Conservation (phyloP, 2,113 vertebrate species). For the Ivindomyrus marchei region DNA sequence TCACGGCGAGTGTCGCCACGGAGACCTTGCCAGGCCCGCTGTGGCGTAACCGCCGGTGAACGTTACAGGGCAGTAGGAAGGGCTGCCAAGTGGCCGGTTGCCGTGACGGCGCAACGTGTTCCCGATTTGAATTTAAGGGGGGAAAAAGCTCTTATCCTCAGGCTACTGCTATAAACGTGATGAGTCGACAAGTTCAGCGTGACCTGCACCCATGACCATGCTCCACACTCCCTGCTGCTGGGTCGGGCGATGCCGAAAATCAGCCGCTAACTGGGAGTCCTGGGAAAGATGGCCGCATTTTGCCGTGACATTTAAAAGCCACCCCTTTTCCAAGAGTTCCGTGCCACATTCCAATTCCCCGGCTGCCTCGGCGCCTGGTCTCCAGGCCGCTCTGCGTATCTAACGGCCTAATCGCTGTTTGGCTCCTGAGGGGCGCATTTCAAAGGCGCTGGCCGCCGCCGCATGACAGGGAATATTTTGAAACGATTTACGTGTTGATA, state of each 20-base stretch:
- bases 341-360: not conserved
- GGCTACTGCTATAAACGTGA: not conserved
- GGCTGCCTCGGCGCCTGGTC: not conserved
- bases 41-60: not conserved
- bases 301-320: constrained; percentile 55
- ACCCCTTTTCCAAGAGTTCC: constrained; percentile 19
- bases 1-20: not conserved
- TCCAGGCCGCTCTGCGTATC: constrained; percentile 53
- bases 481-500: constrained; percentile 64
- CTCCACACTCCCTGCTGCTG: not conserved
- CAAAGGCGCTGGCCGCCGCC: constrained; percentile 43
- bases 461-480: constrained; percentile 57
- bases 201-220: not conserved
- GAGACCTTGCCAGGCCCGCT: not conserved
- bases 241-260: not conserved
- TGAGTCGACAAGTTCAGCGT: not conserved
- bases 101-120: not conserved
- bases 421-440: constrained; percentile 42
- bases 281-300: constrained; percentile 41
- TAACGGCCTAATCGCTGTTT: constrained; percentile 52
- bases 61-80: not conserved
- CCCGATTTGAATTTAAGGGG: not conserved
- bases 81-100: not conserved
- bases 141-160: not conserved
- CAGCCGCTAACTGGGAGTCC: not conserved